phyloP scores from a whole-genome alignment of 2,113 vertebrate species.

The Orthonyx spaldingii region DNA sequence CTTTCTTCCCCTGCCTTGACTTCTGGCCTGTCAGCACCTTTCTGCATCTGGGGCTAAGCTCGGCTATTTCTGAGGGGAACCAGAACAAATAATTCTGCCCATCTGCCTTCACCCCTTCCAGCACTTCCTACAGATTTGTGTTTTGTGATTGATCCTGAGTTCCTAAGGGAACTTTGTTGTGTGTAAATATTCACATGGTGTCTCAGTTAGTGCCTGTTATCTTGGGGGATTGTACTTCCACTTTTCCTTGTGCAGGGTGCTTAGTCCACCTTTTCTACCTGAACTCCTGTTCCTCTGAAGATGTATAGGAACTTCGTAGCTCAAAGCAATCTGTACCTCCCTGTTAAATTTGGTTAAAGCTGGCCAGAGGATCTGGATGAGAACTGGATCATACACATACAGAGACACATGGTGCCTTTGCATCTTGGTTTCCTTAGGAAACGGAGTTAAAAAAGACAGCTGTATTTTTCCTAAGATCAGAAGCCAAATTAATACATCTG shows the following conservation, averaged over 20 bases:
- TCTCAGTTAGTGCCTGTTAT: not conserved
- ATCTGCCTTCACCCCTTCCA: not conserved
- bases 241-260: not conserved
- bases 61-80: not conserved
- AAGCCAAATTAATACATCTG: slow-evolving; percentile 1
- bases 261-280: not conserved
- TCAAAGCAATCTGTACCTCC: not conserved
- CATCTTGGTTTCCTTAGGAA: not conserved
- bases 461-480: not conserved
- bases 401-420: not conserved
- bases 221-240: not conserved
- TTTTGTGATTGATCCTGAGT: not conserved
- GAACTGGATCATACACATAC: not conserved
- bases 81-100: not conserved
- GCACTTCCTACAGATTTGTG: not conserved
- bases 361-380: not conserved
- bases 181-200: not conserved
- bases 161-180: not conserved
- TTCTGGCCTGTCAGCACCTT: not conserved
- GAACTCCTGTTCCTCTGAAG: not conserved
- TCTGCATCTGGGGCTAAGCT: not conserved
- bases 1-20: not conserved
- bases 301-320: not conserved
- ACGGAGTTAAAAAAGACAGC: not conserved
- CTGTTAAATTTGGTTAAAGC: not conserved